A percentile compares a stretch with the other conserved stretches of the same genome.
phyloP scores from a whole-genome alignment of 2,888 invertebrate genomes.

The Rutpela maculata region DNA sequence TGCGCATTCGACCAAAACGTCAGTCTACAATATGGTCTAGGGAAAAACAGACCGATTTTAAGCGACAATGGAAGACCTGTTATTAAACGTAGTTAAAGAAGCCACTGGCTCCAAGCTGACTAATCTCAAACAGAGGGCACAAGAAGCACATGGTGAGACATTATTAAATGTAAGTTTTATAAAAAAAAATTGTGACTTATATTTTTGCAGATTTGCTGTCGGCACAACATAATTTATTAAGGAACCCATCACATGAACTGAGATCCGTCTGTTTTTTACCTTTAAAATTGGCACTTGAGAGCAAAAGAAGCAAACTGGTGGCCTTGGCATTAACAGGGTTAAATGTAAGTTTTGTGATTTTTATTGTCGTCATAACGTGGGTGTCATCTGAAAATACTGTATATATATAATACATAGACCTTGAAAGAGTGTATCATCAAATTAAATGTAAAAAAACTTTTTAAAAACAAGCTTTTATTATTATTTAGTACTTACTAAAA shows the following conservation, averaged over 20 bases:
- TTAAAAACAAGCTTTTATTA: too few relatives aligned
- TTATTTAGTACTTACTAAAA: too few relatives aligned
- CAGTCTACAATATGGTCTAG: conserved; percentile 47
- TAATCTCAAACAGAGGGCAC: conserved; percentile 86
- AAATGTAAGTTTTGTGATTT: conserved; percentile 82
- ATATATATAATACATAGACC: too few relatives aligned
- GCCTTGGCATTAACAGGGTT: conserved; percentile 90
- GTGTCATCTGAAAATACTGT: too few relatives aligned
- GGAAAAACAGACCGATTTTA: conserved; percentile 32
- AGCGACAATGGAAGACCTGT: conserved; percentile 87
- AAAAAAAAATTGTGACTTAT: conserved; percentile 5
- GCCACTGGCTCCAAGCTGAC: conserved; percentile 86
- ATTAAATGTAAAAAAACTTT: too few relatives aligned
- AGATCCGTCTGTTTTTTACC: conserved; percentile 90
- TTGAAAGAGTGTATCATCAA: too few relatives aligned
- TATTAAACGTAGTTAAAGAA: conserved; percentile 90
- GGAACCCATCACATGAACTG: conserved; percentile 89
- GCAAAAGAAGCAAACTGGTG: conserved; percentile 89
- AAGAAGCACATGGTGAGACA: conserved; percentile 88
- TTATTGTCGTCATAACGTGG: neutral
- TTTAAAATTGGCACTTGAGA: conserved; percentile 91
- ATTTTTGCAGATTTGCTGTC: conserved; percentile 83
- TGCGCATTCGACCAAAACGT: conserved; percentile 48
- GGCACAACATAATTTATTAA: conserved; percentile 83
- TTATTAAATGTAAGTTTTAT: neutral